Evolutionary conservation across 2,113 vertebrate genomes (phyloP), one percentile per base, ranked within the genome.

Genomic region (Leiothrix lutea): DNA sequence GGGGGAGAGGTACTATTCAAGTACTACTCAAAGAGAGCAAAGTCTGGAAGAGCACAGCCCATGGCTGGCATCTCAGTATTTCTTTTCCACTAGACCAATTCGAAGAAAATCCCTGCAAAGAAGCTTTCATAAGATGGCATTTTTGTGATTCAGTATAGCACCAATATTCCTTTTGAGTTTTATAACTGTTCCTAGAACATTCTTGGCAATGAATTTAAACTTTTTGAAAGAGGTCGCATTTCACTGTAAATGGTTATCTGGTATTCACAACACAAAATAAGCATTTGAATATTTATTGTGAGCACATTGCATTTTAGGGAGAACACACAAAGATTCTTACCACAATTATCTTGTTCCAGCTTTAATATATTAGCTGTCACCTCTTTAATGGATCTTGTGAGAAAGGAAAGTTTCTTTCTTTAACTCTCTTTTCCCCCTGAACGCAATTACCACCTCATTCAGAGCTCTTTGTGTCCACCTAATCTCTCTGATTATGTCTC

Each of bases 381-480:
- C 94, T 97, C 96, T 96, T 97, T 98, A 98, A 98, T 53, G 70
- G 97, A 95, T 89, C 97, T 96, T 92, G 97, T 97, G 96, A 98
- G 97, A 98, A 98, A 98, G 95, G 95, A 96, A 97, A 97, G 96
- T 97, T 96, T 97, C 95, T 98, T 98, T 97, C 97, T 98, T 98
- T 94, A 95, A 97, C 95, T 93, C 95, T 84, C 96, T 96, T 97
- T 98, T 96, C 97, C 95, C 94, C 96, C 95, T 83, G 96, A 97
- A 97, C 70, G 89, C 97, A 97, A 98, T 98, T 97, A 97, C 97
- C 93, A 97, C 97, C 97, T 97, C 97, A 98, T 97, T 98, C 97
- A 97, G 15, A 61, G 96, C 86, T 93, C 96, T 98, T 97, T 97
- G 97, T 98, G 96, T 96, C 96, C 97, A 97, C 97, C 97, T 97